phyloP scores from a whole-genome alignment of 2,888 invertebrate species.

The Allophyes oxyacanthae region DNA sequence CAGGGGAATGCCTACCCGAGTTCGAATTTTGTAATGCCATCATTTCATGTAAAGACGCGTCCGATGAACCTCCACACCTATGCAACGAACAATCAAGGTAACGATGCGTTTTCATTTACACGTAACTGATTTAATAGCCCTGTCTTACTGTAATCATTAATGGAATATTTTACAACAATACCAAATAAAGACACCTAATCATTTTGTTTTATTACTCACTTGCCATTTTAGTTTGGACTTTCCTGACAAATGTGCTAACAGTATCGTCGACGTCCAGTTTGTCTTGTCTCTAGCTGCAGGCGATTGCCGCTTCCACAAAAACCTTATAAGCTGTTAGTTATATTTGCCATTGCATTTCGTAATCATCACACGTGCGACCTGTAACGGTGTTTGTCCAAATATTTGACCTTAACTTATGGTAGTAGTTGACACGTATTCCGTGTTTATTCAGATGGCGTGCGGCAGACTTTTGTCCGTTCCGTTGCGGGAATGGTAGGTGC shows the following conservation, averaged over 20 bases:
- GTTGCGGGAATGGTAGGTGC: constrained; percentile 96
- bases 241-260: constrained; percentile 36
- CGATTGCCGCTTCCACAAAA: constrained; percentile 21
- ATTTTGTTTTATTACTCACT: constrained; percentile 27
- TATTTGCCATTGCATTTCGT: constrained; percentile 60
- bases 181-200: constrained; percentile 12
- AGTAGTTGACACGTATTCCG: constrained; percentile 51
- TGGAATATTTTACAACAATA: constrained; percentile 17
- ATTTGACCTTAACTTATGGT: constrained; percentile 66
- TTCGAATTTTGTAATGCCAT: constrained; percentile 98
- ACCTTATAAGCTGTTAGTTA: constrained; percentile 27
- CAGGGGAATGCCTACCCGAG: constrained; percentile 96
- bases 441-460: constrained; percentile 77
- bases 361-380: constrained; percentile 69
- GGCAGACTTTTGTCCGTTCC: constrained; percentile 93
- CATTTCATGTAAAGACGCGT: constrained; percentile 95
- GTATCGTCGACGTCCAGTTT: constrained; percentile 13
- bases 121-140: constrained; percentile 1
- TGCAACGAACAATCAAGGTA: constrained; percentile 91
- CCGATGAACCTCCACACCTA: constrained; percentile 95
- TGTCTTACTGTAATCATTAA: constrained; percentile 23
- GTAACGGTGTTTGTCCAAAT: constrained; percentile 70
- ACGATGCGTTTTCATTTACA: constrained; percentile 8
- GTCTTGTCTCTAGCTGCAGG: constrained; percentile 16
- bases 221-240: constrained; percentile 17